Evolutionary conservation across 2,113 vertebrate species (phyloP).

Genomic region (Coregonus clupeaformis): DNA sequence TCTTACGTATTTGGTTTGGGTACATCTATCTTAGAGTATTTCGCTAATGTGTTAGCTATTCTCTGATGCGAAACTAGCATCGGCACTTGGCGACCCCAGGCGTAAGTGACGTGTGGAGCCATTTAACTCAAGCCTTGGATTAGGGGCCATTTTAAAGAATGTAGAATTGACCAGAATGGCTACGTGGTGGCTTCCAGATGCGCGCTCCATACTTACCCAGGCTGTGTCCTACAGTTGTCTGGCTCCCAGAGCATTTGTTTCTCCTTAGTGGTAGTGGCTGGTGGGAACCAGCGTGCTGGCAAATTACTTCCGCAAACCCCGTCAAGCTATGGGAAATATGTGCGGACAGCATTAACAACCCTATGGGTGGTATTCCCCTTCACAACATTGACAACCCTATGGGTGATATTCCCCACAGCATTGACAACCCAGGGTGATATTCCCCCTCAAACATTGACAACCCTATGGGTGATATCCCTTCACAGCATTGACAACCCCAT

Average conservation of each 20-base stretch:
- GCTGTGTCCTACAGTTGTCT: slow-evolving; percentile 34
- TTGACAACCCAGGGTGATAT: too few species aligned
- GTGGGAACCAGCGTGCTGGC: slow-evolving; percentile 40
- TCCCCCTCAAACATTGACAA: too few species aligned
- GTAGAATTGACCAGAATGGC: background rate
- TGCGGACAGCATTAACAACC: background rate
- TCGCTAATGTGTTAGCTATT: too few species aligned
- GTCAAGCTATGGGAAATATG: slow-evolving; percentile 55
- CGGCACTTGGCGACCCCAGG: background rate
- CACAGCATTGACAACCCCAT: too few species aligned
- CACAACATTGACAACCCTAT: slow-evolving; percentile 6
- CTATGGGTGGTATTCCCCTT: too few species aligned
- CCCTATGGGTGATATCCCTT: too few species aligned
- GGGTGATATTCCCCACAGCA: slow-evolving; percentile 24
- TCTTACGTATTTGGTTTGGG: too few species aligned
- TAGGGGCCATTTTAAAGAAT: background rate
- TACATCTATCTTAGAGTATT: background rate
- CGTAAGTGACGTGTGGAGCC: slow-evolving; percentile 1
- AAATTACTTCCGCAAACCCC: slow-evolving; percentile 44
- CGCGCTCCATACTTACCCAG: background rate
- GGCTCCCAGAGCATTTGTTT: slow-evolving; percentile 53
- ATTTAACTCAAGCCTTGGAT: background rate
- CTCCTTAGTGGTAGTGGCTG: slow-evolving; percentile 36
- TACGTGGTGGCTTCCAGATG: background rate
- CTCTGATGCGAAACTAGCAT: background rate